phyloP scores from a whole-genome alignment of 1,140 invertebrate genomes.

The Andricus grossulariae region DNA sequence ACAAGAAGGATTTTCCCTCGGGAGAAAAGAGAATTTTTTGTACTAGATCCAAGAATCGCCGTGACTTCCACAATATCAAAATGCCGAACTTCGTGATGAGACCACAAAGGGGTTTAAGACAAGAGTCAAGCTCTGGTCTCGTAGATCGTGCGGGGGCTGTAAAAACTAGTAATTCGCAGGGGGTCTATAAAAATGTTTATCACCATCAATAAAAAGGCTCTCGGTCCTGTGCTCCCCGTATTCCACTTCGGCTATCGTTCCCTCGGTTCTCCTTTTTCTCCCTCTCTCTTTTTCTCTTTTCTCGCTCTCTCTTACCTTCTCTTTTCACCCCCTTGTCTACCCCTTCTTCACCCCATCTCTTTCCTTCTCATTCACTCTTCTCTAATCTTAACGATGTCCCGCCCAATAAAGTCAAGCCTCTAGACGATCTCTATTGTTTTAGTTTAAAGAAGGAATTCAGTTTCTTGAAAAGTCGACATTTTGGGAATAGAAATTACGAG shows the following conservation, averaged over 20 bases:
- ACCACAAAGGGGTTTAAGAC: constrained; percentile 2
- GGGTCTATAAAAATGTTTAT: constrained; percentile 74
- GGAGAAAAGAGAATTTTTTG: neutral
- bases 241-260: constrained; percentile 49
- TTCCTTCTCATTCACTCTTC: constrained; percentile 36
- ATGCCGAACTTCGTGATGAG: constrained; percentile 15
- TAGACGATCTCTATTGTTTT: constrained; percentile 49
- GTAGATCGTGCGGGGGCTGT: constrained; percentile 49
- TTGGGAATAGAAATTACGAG: neutral
- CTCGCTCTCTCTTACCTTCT: constrained; percentile 40
- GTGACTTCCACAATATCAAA: neutral
- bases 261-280: constrained; percentile 45
- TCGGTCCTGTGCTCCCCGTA: constrained; percentile 53
- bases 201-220: constrained; percentile 70
- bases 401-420: constrained; percentile 58
- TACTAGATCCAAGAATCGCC: neutral
- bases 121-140: neutral
- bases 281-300: constrained; percentile 36
- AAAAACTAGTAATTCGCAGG: constrained; percentile 72
- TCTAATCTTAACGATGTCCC: constrained; percentile 66
- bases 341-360: constrained; percentile 10
- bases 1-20: neutral
- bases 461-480: constrained; percentile 13
- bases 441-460: constrained; percentile 43
- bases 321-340: neutral